Evolutionary conservation across 92 coral and sea anemone species (phyloP), one percentile per base, ranked within the genome.

Genomic region (Phenganax stokvisi): DNA sequence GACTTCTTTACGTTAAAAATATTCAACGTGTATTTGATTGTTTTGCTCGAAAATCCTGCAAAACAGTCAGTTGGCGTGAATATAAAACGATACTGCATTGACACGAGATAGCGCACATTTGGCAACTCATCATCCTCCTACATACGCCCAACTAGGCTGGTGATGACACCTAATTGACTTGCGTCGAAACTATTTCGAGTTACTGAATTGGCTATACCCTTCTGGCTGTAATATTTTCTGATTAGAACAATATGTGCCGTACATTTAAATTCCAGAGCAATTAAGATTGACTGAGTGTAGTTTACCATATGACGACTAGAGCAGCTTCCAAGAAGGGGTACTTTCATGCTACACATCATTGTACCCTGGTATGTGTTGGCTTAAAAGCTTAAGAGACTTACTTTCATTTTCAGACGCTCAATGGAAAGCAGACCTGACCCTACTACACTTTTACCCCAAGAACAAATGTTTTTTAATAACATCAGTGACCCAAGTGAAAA

Each of bases 401-500:
- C 47, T 10, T 64, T 64, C 47, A 30, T 6, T 28, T 10, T 12
- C 16, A 68, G 73, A 16, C 47, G 47, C 54, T 30, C 15, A 51
- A 79, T 79, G 83, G 83, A 79, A 44, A 64, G 51, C 51, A 63
- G 74, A 64, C 53, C 72, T 30, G 83, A 79, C 83, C 73, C 83
- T 60, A 17, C 83, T 62, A 79, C 29, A 8, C 28, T 79, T 2
- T 16, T 79, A 68, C 7, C 83, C 63, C 72, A 47, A 53, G 65
- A 55, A 79, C 72, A 79, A 64, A 63, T 59, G 61, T 52, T 62
- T 31, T 79, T 79, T 52, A 30, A 30, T 56, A 47, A 47, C 62
- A 63, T 27, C 59, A 73, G 16, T 64, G 83, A 79, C 37, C 57
- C 73, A 30, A 54, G 54, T 79, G 83, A 79, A 8, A 64, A 13